A percentile compares a stretch with the other conserved stretches of the same genome.
These are phyloP conservation scores for Palloptera scutellata DNA, from an alignment of 2,888 invertebrate species.

Conservation along the genomic window DNA sequence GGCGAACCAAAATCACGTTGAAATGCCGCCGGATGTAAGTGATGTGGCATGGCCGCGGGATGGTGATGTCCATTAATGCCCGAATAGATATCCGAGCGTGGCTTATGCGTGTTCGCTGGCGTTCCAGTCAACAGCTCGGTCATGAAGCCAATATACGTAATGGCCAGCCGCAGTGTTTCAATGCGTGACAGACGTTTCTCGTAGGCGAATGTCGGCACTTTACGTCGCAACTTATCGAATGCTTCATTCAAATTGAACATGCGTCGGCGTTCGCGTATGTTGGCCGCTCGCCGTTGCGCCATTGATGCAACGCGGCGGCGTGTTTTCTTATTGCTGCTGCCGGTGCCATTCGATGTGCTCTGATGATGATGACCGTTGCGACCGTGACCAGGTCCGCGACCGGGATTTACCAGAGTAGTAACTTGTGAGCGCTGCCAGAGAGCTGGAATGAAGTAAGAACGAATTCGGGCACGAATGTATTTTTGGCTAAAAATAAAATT, in stretches of 20 bases:
- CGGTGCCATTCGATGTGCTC: slow-evolving; percentile 40
- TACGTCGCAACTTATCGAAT: slow-evolving; percentile 89
- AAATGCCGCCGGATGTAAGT: slow-evolving; percentile 59
- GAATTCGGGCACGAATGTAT: too few relatives aligned
- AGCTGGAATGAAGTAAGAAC: slow-evolving; percentile 44
- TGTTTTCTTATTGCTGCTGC: slow-evolving; percentile 75
- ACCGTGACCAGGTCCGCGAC: slow-evolving; percentile 36
- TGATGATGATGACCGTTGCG: slow-evolving; percentile 30
- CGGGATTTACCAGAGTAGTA: slow-evolving; percentile 64
- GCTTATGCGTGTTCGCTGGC: slow-evolving; percentile 64
- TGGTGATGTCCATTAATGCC: slow-evolving; percentile 62
- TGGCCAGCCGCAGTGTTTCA: slow-evolving; percentile 92
- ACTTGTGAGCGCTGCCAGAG: slow-evolving; percentile 70
- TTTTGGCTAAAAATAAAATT: too few relatives aligned
- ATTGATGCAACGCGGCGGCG: slow-evolving; percentile 88
- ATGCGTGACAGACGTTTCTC: slow-evolving; percentile 95
- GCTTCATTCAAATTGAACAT: slow-evolving; percentile 98
- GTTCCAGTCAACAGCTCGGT: slow-evolving; percentile 82
- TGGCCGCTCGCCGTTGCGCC: slow-evolving; percentile 90
- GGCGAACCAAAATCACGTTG: slow-evolving; percentile 63
- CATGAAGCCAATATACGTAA: slow-evolving; percentile 97
- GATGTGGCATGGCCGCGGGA: slow-evolving; percentile 54
- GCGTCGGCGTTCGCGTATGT: slow-evolving; percentile 88
- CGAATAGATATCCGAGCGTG: slow-evolving; percentile 58
- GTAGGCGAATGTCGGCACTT: slow-evolving; percentile 95